phyloP scores from a whole-genome alignment of 2,888 invertebrate species.

The Tachina lurida region DNA sequence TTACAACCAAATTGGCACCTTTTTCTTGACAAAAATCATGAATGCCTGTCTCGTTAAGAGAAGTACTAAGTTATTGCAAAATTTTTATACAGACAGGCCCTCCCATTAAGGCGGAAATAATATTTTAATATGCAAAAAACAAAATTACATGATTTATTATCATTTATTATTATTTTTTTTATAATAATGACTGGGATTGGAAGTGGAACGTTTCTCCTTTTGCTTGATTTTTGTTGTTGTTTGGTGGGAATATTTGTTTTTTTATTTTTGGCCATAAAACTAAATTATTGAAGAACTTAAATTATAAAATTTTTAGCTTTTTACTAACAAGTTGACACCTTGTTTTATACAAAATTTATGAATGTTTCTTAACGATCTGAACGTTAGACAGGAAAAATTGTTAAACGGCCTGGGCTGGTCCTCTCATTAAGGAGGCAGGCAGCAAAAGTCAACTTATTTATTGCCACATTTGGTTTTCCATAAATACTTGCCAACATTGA shows the following conservation, averaged over 20 bases:
- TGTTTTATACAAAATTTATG: not conserved
- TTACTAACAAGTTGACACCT: not conserved
- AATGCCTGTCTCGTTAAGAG: no score
- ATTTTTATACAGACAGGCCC: not conserved
- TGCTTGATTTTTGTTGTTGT: not conserved
- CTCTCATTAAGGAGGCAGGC: conserved; percentile 17
- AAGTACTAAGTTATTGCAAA: not conserved
- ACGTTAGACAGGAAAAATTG: conserved; percentile 1
- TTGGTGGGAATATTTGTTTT: not conserved
- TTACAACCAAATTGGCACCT: no score
- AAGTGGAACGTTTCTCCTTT: not conserved
- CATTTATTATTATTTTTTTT: not conserved
- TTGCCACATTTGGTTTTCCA: not conserved
- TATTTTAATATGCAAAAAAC: not conserved
- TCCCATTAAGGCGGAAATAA: not conserved
- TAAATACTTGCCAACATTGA: not conserved
- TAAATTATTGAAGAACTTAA: not conserved
- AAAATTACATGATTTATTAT: not conserved
- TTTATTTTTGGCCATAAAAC: not conserved
- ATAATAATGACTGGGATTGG: not conserved
- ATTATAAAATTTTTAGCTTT: not conserved
- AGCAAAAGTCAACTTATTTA: not conserved
- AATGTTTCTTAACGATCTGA: not conserved
- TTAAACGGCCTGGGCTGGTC: not conserved
- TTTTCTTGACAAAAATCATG: no score